Conservation (phyloP, 2,113 vertebrate species). For the Asarcornis scutulata region DNA sequence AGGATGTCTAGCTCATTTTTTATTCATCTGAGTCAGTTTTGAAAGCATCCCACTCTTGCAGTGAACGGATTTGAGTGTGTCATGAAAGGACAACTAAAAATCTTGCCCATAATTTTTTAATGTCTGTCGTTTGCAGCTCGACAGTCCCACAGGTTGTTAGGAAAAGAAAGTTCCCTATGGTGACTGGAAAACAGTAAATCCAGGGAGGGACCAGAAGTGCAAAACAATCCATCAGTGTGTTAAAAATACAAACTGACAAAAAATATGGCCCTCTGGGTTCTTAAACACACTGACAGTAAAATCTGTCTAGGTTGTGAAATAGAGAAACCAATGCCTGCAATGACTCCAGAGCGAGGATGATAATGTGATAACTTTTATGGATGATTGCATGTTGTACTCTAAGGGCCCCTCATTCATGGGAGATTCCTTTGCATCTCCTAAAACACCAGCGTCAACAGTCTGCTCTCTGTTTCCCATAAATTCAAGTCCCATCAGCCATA, state of each 20-base stretch:
- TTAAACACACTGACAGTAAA: conserved; percentile 23
- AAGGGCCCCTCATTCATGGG: background rate
- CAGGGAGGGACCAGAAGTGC: background rate
- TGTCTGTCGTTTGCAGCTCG: background rate
- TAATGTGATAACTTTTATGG: conserved; percentile 25
- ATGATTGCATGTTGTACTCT: background rate
- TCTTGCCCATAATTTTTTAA: background rate
- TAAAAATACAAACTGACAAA: conserved; percentile 55
- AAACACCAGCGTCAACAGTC: conserved; percentile 39
- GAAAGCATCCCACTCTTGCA: conserved; percentile 13
- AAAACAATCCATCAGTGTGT: background rate
- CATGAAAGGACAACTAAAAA: conserved; percentile 24
- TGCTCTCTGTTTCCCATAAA: conserved; percentile 33
- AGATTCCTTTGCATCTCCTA: conserved; percentile 32
- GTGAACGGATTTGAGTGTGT: background rate
- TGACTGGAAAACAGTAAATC: conserved; percentile 28
- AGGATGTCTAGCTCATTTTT: conserved; percentile 46
- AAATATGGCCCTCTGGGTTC: conserved; percentile 21
- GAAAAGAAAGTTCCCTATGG: background rate
- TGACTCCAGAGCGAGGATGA: conserved; percentile 11
- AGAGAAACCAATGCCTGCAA: conserved; percentile 30
- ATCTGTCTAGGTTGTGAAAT: conserved; percentile 28
- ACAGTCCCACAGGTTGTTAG: background rate
- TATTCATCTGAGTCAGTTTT: conserved; percentile 34
- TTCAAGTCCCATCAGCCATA: conserved; percentile 1